phyloP scores from a whole-genome alignment of 2,888 invertebrate species.

The Rutpela maculata region DNA sequence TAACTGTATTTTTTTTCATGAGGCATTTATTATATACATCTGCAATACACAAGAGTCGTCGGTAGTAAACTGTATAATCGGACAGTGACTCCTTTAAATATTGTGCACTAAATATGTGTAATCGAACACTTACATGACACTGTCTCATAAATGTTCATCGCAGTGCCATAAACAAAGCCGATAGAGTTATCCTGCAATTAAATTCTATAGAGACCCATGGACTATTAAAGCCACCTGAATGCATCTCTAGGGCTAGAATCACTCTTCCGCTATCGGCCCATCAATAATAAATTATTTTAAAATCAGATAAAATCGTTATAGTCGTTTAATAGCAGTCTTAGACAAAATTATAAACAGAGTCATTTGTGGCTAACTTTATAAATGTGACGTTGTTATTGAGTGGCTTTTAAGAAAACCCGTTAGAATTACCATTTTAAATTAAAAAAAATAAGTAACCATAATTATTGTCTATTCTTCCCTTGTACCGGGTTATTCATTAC shows the following conservation, averaged over 20 bases:
- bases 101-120: conserved; percentile 28
- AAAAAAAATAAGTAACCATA: too few species aligned
- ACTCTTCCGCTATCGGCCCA: not conserved
- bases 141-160: conserved; percentile 20
- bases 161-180: conserved; percentile 22
- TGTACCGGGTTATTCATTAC: too few species aligned
- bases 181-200: conserved; percentile 34
- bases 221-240: not conserved
- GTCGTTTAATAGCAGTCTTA: not conserved
- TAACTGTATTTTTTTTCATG: not conserved
- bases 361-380: not conserved
- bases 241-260: not conserved
- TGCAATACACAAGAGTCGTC: not conserved
- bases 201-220: conserved; percentile 4
- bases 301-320: not conserved
- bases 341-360: not conserved
- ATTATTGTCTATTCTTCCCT: too few species aligned
- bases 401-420: not conserved
- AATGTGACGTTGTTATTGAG: not conserved
- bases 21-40: not conserved
- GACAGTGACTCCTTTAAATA: conserved; percentile 20
- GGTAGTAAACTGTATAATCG: conserved; percentile 25
- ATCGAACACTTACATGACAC: conserved; percentile 25
- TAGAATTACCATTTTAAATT: not conserved
- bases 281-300: not conserved